Base-by-base conservation (phyloP, 2,888 invertebrate genomes). In the Sarcophaga variegata region DNA sequence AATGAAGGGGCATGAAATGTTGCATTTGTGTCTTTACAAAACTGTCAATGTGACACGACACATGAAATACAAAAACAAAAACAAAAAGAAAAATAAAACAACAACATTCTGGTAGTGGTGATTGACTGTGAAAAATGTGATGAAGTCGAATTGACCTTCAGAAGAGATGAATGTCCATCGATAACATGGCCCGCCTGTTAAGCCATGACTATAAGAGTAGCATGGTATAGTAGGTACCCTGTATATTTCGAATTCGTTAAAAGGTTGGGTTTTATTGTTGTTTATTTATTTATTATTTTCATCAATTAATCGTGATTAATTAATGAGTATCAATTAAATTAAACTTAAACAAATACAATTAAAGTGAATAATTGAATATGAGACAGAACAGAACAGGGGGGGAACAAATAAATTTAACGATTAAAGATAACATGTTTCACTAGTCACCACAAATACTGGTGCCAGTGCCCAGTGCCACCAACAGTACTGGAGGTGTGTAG, bases 301-400 rank as follows among this genome's bases (percentile, higher is more conserved):
- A 84, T 81, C 83, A 84, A 84, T 79, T 87, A 84, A 84, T 81
- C 87, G 87, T 87, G 87, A 87, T 87, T 87, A 84, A 87, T 87
- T 87, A 87, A 87, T 87, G 84, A 87, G 76, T 87, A 78, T 75
- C 87, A 87, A 87, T 87, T 79, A 84, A 75, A 84, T 64, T 79
- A 22, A 79, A 70, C 54, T 54, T 37, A 54, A 54, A 54, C 37
- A 75, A 83, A 67, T 59, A 75, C 54, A 83, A 25, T 70, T 64
- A 76, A 86, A 63, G 17, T 77, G 59, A 84, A 79, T 71, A 78
- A 74, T 63, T 82, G 76, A 22, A 76, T 66, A 59, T 20, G 12
- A 67, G 14, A 59, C 47, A 64, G 60, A 37, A 45, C 54, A 59
- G 20, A 20, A 20, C 20, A 67, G 72, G 8, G 37, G 37, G 59